Conservation (phyloP, 35 echinoderm and acorn worm genomes). For the Ptychodera flava region DNA sequence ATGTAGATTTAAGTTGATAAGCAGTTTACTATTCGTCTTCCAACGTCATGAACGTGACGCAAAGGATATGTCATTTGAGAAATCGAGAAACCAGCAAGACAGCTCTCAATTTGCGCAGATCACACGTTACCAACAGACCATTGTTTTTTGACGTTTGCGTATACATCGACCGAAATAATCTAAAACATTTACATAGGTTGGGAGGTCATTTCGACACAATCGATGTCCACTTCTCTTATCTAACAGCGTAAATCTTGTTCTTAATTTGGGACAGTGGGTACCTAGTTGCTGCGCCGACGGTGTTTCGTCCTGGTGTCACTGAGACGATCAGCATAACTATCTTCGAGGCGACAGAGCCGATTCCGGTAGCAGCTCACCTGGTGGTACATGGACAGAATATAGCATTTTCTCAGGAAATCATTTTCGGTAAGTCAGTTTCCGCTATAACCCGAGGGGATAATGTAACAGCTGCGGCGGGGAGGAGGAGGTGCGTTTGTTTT, state of each 20-base stretch:
- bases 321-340: constrained; percentile 83
- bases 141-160: too few relatives aligned
- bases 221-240: background rate
- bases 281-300: constrained; percentile 57
- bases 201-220: background rate
- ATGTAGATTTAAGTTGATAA: too few relatives aligned
- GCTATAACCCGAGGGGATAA: background rate
- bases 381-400: constrained; percentile 49
- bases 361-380: constrained; percentile 61
- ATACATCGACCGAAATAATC: too few relatives aligned
- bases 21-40: too few relatives aligned
- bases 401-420: constrained; percentile 46
- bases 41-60: too few relatives aligned
- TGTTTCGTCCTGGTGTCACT: constrained; percentile 52
- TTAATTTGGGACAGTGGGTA: constrained; percentile 56
- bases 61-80: too few relatives aligned
- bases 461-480: too few relatives aligned
- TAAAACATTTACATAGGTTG: background rate
- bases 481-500: too few relatives aligned
- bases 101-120: too few relatives aligned
- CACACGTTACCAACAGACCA: too few relatives aligned
- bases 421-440: constrained; percentile 53
- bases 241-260: background rate
- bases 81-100: too few relatives aligned
- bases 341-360: constrained; percentile 70